Evolutionary conservation across 2,888 invertebrate genomes (phyloP), one percentile per base, ranked within the genome.

Genomic region (Lasioglossum zephyrum): DNA sequence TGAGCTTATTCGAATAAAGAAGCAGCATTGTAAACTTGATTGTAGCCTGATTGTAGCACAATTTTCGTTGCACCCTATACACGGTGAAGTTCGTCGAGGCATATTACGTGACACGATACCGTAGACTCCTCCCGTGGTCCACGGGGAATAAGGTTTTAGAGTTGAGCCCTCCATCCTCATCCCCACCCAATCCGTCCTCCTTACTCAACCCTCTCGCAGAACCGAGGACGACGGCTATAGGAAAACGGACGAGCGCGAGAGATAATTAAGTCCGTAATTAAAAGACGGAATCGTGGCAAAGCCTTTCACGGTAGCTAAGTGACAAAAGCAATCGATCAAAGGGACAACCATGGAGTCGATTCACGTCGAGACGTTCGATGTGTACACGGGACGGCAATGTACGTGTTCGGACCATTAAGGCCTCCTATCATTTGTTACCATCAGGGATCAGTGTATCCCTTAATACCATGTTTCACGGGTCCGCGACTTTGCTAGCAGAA

Each of bases 321-420:
- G 94, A 95, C 94, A 94, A 94, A 94, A 93, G 94, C 92, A 91
- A 95, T 95, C 94, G 93, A 94, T 95, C 95, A 95, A 94, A 94
- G 92, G 92, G 92, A 91, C 90, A 89, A 90, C 77, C 87, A 87
- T 89, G 81, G 89, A 89, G 87, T 87, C 89, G 88, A 87, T 87
- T 92, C 91, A 85, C 79, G 89, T 79, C 85, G 84, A 91, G 90
- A 92, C 86, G 81, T 82, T 87, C 83, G 72, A 81, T 76, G 80
- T 44, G 84, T 60, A 81, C 82, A 80, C 47, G 79, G 79, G 66
- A 9, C 63, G 26, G 60, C 79, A 1, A 83, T 86, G 73, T 86
- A 82, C 82, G 87, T 78, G 85, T 88, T 87, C 85, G 89, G 91
- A 93, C 93, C 94, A 94, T 94, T 94, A 94, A 90, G 92, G 92